Conservation (phyloP, 2,888 invertebrate species). For the Orthosia incerta region DNA sequence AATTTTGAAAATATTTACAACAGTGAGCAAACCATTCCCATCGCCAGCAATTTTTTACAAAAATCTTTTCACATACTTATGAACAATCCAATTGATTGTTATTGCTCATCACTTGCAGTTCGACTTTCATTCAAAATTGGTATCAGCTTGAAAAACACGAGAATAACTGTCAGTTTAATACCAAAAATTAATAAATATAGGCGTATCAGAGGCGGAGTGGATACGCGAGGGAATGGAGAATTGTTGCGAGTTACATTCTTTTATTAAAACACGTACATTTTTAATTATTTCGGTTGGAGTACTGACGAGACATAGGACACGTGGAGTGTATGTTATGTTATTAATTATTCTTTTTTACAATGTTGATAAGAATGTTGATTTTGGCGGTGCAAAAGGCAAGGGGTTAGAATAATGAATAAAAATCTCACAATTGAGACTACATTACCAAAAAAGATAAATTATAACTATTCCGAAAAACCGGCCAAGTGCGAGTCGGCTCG, state of each 20-base stretch:
- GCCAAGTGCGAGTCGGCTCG: too few species aligned
- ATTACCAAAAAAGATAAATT: background rate
- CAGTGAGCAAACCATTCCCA: background rate
- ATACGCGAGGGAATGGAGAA: slow-evolving; percentile 44
- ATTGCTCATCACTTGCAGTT: background rate
- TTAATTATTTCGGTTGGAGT: slow-evolving; percentile 67
- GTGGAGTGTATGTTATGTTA: slow-evolving; percentile 19
- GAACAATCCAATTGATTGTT: background rate
- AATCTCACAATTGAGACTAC: background rate
- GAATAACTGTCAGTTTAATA: slow-evolving; percentile 17
- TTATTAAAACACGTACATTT: slow-evolving; percentile 70
- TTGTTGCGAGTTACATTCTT: slow-evolving; percentile 53
- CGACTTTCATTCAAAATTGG: background rate
- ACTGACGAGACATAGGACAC: slow-evolving; percentile 38
- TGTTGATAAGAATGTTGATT: slow-evolving; percentile 23
- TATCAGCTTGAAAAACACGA: slow-evolving; percentile 6
- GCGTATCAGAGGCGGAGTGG: slow-evolving; percentile 57
- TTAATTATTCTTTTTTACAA: slow-evolving; percentile 22
- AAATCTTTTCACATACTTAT: background rate
- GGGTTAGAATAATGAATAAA: background rate
- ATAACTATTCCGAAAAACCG: too few species aligned
- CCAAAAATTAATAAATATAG: slow-evolving; percentile 48
- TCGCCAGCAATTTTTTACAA: background rate
- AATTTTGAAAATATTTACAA: too few species aligned
- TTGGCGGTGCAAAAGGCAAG: background rate